Percentiles rank a stretch among this genome's conserved stretches.
These are phyloP conservation scores for Invenusta paracnida DNA, from an alignment of 2,888 invertebrate genomes.

Conservation along the genomic window DNA sequence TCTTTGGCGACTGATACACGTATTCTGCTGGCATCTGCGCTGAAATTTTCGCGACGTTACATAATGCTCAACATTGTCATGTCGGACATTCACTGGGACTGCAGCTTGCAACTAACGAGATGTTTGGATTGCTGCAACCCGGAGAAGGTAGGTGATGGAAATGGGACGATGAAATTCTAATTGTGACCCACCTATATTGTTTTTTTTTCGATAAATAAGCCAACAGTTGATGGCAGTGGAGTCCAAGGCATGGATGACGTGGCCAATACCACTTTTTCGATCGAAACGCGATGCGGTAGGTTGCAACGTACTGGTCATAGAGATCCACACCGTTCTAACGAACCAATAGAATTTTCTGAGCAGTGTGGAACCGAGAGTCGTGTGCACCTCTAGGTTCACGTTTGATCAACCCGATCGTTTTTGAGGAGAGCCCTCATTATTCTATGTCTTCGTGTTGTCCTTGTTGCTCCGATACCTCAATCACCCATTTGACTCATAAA, in stretches of 20 bases:
- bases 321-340: background rate
- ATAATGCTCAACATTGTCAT: background rate
- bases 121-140: background rate
- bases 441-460: background rate
- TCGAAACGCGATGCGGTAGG: conserved; percentile 1
- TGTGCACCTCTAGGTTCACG: background rate
- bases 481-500: background rate
- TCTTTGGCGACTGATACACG: background rate
- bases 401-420: background rate
- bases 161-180: background rate
- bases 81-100: background rate
- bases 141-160: background rate
- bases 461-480: background rate
- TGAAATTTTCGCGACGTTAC: background rate
- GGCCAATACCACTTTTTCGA: conserved; percentile 28
- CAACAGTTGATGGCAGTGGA: conserved; percentile 26
- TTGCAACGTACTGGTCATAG: conserved; percentile 15
- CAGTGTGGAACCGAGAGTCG: background rate
- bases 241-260: conserved; percentile 25
- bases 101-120: background rate
- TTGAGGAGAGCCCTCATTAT: background rate
- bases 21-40: conserved; percentile 2
- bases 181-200: background rate
- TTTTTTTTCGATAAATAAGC: background rate
- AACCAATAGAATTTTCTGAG: background rate